Conservation (phyloP, 2,113 vertebrate species). For the Crotalus viridis region DNA sequence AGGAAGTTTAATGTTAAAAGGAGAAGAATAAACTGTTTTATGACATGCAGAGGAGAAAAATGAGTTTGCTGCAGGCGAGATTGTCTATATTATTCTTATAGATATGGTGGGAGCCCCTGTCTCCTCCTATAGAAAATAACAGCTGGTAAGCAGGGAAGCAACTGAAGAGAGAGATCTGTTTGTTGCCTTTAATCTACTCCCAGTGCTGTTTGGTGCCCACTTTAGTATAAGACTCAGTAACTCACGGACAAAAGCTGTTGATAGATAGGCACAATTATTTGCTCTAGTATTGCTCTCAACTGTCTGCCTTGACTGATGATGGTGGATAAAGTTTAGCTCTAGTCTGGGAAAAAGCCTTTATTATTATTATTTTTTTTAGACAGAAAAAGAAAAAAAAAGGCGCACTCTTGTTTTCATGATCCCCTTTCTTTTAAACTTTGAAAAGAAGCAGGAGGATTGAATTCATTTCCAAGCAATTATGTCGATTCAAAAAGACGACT, state of each 20-base stretch:
- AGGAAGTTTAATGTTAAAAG: constrained; percentile 66
- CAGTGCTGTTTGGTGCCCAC: constrained; percentile 74
- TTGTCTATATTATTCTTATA: constrained; percentile 56
- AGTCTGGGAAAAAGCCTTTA: constrained; percentile 74
- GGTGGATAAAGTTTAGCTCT: constrained; percentile 80
- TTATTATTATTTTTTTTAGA: constrained; percentile 58
- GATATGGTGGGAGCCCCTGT: constrained; percentile 71
- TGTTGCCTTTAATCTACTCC: constrained; percentile 73
- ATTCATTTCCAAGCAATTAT: constrained; percentile 62
- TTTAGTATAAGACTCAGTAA: constrained; percentile 82
- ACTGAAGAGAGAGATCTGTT: constrained; percentile 75
- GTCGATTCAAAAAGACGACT: constrained; percentile 55
- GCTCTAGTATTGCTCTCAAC: constrained; percentile 88
- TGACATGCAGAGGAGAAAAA: constrained; percentile 31
- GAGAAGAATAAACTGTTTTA: constrained; percentile 70
- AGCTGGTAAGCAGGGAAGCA: constrained; percentile 87
- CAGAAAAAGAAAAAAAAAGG: constrained; percentile 28
- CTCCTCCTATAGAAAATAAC: constrained; percentile 72
- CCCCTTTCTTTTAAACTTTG: constrained; percentile 43
- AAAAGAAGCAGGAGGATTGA: constrained; percentile 40
- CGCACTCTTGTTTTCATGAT: constrained; percentile 55
- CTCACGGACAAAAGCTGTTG: constrained; percentile 87
- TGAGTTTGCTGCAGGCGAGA: constrained; percentile 62
- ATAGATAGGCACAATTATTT: constrained; percentile 94
- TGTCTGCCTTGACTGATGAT: constrained; percentile 79